phyloP scores from a whole-genome alignment of 2,888 invertebrate genomes.

The Cryptocheilus praepositus region DNA sequence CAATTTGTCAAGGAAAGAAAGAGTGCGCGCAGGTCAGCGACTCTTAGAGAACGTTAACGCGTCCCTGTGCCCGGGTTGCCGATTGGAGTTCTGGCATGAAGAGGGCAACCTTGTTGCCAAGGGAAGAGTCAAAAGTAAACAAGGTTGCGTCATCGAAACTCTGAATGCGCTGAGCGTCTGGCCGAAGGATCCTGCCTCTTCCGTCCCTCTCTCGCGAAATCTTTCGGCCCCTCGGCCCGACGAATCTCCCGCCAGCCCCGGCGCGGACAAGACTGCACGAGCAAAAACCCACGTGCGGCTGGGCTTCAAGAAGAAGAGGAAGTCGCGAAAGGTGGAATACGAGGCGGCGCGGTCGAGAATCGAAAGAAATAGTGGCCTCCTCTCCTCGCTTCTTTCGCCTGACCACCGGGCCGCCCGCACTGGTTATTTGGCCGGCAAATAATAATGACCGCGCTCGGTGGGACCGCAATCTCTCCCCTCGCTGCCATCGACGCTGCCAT shows the following conservation, averaged over 20 bases:
- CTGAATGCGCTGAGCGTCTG: conserved; percentile 40
- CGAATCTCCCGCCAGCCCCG: conserved; percentile 1
- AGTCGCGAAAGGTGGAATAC: background rate
- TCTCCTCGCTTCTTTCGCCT: conserved; percentile 17
- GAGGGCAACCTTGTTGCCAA: conserved; percentile 68
- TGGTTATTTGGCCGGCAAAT: conserved; percentile 66
- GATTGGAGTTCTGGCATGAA: conserved; percentile 42
- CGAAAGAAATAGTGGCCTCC: too few species aligned
- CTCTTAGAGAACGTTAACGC: background rate
- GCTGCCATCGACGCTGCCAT: conserved; percentile 35
- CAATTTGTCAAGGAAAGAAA: too few species aligned
- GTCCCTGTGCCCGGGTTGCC: background rate
- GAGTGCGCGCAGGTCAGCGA: too few species aligned
- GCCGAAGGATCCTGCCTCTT: background rate
- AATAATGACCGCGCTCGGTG: conserved; percentile 60
- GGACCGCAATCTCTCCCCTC: conserved; percentile 44
- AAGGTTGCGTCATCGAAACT: conserved; percentile 67
- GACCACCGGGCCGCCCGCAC: conserved; percentile 48
- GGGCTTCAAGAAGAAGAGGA: background rate
- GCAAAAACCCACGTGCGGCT: background rate
- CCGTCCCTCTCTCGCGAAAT: background rate
- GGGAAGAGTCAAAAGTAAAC: conserved; percentile 70
- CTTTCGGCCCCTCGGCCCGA: background rate
- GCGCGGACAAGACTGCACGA: background rate
- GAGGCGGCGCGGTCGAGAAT: conserved; percentile 10